Evolutionary conservation across 64 coral and sea anemone genomes (phyloP).

Genomic region (Montipora sp.): DNA sequence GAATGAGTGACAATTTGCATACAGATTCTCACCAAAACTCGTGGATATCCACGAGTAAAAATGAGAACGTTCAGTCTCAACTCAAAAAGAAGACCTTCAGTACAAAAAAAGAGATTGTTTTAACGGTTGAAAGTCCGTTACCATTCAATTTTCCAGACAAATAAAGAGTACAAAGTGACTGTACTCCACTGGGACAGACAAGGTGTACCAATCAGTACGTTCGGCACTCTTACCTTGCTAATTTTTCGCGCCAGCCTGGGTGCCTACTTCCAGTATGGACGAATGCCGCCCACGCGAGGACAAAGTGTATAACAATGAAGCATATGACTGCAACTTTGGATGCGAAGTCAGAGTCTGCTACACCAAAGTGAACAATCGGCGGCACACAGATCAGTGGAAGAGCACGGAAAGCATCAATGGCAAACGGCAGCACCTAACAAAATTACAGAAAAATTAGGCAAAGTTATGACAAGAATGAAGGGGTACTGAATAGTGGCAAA

Average conservation of each 20-base stretch:
- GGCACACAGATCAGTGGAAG: slow-evolving; percentile 61
- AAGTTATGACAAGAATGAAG: no score
- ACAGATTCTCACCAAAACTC: no score
- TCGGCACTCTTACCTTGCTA: slow-evolving; percentile 56
- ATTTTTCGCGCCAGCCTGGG: slow-evolving; percentile 47
- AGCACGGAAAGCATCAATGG: background rate
- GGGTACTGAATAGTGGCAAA: no score
- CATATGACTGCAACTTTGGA: slow-evolving; percentile 19
- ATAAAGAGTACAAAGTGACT: background rate
- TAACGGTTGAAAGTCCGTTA: no score
- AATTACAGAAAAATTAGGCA: background rate
- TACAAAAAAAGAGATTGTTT: no score
- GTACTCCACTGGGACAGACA: background rate
- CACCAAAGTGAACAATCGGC: slow-evolving; percentile 1
- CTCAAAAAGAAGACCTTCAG: no score
- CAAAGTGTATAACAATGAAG: slow-evolving; percentile 26
- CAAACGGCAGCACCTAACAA: background rate
- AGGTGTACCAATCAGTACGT: background rate
- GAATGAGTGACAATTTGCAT: no score
- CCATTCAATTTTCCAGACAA: background rate
- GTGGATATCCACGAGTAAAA: no score
- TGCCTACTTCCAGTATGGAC: slow-evolving; percentile 46
- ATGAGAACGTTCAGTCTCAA: no score
- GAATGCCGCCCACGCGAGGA: slow-evolving; percentile 55
- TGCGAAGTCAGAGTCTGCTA: background rate